Base-by-base conservation (phyloP, 2,797 vertebrate species). In the Karalla daura region DNA sequence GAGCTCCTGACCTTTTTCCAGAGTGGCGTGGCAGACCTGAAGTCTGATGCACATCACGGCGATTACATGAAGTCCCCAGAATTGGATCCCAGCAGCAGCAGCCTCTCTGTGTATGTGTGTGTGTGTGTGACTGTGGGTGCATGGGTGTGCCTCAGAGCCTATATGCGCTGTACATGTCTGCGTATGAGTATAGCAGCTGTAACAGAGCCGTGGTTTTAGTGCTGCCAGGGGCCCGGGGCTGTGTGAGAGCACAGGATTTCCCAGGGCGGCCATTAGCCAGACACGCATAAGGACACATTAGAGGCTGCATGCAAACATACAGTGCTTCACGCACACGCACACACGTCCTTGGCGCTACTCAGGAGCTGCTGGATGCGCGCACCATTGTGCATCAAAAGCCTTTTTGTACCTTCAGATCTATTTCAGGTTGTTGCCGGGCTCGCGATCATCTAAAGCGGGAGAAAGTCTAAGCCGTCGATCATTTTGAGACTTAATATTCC, bases 211-310 rank as follows among this genome's bases (percentile, higher is more conserved):
- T 36, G 68, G 55, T 58, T 52, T 23, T 63, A 49, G 27, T 15
- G 27, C 45, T 77, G 63, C 56, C 55, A 50, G 60, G 62, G 43
- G 45, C 7, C 47, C 13, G 4, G 46, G 50, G 62, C 51, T 37
- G 30, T 51, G 30, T 32, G 70, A 65, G 55, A 63, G 47, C 2
- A 13, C 20, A 46, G 55, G 76, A 81, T 67, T 67, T 84, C 78
- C 78, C 78, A 28, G 43, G 73, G 51, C 35, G 28, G 25, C 80
- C 43, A 63, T 85, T 81, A 83, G 12, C 64, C 72, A 74, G 74
- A 82, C 65, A 60, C 52, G 74, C 41, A 70, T 18, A 14, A 67
- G 70, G 73, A 76, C 51, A 50, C 63, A 63, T 65, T 49, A 56
- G 36, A 78, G 70, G 25, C 62, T 66, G 50, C 49, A 50, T 73